Evolutionary conservation across 2,113 vertebrate genomes (phyloP).

Genomic region (Rhabdomys dilectus): DNA sequence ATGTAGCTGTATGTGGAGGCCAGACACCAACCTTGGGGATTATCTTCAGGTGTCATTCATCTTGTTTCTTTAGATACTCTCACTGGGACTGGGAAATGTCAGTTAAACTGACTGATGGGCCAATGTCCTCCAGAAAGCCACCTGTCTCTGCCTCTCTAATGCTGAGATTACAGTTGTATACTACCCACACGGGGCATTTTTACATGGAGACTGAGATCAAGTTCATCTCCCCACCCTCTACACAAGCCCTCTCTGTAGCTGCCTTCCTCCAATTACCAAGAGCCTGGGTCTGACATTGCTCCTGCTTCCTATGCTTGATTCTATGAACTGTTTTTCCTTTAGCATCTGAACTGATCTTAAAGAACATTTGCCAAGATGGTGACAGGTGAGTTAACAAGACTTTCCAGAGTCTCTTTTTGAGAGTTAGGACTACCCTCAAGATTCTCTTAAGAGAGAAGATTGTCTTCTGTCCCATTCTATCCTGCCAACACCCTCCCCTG

Average conservation of each 20-base stretch:
- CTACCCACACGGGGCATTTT: background rate
- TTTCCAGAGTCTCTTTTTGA: background rate
- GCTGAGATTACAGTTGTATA: background rate
- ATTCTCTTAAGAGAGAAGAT: background rate
- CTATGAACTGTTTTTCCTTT: background rate
- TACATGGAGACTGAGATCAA: background rate
- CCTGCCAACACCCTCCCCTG: background rate
- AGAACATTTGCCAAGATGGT: background rate
- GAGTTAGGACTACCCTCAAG: background rate
- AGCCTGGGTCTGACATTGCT: no score
- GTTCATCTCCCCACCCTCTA: background rate
- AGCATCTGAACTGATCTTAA: background rate
- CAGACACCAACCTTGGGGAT: background rate
- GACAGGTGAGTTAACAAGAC: background rate
- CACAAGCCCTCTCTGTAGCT: background rate
- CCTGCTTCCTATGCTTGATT: background rate
- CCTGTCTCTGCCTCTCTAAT: background rate
- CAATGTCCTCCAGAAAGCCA: background rate
- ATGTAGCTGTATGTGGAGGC: background rate
- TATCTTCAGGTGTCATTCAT: background rate
- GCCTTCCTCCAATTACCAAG: background rate
- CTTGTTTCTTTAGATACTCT: background rate
- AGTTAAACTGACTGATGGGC: background rate
- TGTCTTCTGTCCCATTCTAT: background rate
- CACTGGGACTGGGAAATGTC: background rate